phyloP scores from a whole-genome alignment of 2,113 vertebrate genomes.

The Speoplatyrhinus poulsoni region DNA sequence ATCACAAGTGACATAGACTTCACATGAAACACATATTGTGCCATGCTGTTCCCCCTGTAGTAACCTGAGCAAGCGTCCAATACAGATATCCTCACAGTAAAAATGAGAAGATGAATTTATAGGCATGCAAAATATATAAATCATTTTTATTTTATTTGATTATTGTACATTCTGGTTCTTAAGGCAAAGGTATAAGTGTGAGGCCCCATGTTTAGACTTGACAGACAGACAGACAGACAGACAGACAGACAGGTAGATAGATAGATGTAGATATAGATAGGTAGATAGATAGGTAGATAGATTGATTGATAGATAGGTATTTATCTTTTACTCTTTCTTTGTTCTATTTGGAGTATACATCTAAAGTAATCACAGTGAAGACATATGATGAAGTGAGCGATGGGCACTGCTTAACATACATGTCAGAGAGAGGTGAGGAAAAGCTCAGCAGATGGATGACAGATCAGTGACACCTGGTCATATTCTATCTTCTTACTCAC shows the following conservation, averaged over 20 bases:
- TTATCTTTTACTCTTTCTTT: background rate
- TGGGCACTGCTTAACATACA: background rate
- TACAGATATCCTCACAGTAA: background rate
- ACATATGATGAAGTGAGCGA: background rate
- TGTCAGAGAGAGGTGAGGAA: constrained; percentile 2
- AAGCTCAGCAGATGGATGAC: constrained; percentile 20
- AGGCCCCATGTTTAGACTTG: too few species aligned
- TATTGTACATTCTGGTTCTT: too few species aligned
- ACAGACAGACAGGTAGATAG: too few species aligned
- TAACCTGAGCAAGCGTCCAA: background rate
- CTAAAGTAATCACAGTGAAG: background rate
- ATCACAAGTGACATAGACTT: background rate
- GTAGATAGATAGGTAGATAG: too few species aligned
- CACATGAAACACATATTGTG: background rate
- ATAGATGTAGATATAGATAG: too few species aligned
- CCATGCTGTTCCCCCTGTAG: background rate
- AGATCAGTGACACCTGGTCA: constrained; percentile 31
- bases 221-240: too few species aligned
- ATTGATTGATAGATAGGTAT: too few species aligned
- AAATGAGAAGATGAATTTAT: background rate
- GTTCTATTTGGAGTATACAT: background rate
- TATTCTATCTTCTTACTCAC: constrained; percentile 29
- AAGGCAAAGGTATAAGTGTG: too few species aligned
- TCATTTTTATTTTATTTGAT: too few species aligned
- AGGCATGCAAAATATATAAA: too few species aligned